Base-by-base conservation (phyloP, 1,140 invertebrate genomes). In the Rhysida immarginata region DNA sequence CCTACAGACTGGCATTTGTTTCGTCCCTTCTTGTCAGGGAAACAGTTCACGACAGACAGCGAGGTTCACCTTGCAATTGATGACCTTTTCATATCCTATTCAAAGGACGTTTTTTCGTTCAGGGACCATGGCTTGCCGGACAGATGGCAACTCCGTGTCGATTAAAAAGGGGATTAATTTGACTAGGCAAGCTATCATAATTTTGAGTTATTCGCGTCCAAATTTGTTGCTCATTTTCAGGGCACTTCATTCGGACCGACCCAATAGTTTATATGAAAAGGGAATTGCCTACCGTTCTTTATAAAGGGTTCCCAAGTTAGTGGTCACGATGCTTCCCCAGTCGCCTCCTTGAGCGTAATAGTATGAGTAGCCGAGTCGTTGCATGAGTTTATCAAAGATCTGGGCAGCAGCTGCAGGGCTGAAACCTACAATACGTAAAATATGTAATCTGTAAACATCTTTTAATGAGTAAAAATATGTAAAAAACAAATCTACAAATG, bases 261-360 rank as follows among this genome's bases (percentile, higher is more conserved):
- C n/a, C n/a, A n/a, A n/a, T n/a, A n/a, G n/a, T n/a, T n/a, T n/a
- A n/a, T 46, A 56, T 8, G 29, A 48, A 49, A 43, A 16, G 26
- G 49, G 26, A 51, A 50, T 46, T 50, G 41, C 64, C 63, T 64
- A 75, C 75, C 69, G 69, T 21, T 86, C 71, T 0, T 85, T 84
- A 63, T 78, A 89, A 0, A 87, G 56, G 1, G 71, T 71, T 2
- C 80, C 80, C 66, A 92, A 70, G 53, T 69, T 62, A 0, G 70
- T 58, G 0, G 71, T 76, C 44, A 89, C 78, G 0, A 77, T 3
- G 1, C 78, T 65, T 1, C 87, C 86, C 84, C 83, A 86, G 64
- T 95, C 90, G 13, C 88, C 88, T 2, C 88, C 88, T 68, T 94
- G 90, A 0, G 83, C 69, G 54, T 87, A 82, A 67, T 81, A 96